Percentiles rank a stretch among this genome's conserved stretches.
These are phyloP conservation scores for Echinops telfairi DNA, from an alignment of 2,113 vertebrate species.

Conservation along the genomic window DNA sequence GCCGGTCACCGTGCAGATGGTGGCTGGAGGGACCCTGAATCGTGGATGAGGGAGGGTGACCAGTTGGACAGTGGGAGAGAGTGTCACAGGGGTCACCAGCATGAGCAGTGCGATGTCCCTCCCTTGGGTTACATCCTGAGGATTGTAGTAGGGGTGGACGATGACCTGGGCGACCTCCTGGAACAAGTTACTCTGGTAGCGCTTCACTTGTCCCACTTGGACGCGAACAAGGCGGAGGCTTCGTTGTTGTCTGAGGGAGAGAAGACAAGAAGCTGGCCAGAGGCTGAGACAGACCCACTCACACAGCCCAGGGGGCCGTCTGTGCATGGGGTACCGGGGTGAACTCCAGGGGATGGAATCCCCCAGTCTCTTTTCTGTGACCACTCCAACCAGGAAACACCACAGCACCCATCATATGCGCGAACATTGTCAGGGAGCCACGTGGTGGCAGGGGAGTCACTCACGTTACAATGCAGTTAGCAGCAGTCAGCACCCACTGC, in stretches of 20 bases:
- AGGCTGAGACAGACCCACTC: not conserved
- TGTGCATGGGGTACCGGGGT: no score
- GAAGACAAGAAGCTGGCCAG: not conserved
- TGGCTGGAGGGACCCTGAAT: not conserved
- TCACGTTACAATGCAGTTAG: not conserved
- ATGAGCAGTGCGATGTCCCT: conserved; percentile 60
- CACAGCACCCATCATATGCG: not conserved
- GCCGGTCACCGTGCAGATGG: conserved; percentile 67
- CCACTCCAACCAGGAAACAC: no score
- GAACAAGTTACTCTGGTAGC: not conserved
- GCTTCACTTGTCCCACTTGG: conserved; percentile 16
- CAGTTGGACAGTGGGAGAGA: not conserved
- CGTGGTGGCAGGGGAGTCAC: not conserved
- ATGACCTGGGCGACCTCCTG: not conserved
- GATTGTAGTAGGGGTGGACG: conserved; percentile 51
- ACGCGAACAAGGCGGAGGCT: not conserved
- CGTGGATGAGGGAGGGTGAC: conserved; percentile 15
- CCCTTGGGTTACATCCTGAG: rapidly evolving
- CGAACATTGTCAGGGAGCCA: not conserved
- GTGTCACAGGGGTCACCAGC: not conserved
- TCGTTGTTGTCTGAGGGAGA: not conserved
- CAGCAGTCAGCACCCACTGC: not conserved
- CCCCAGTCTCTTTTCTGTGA: no score
- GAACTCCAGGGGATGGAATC: not conserved
- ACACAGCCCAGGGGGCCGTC: no score